A percentile compares a stretch with the other conserved stretches of the same genome.
These are phyloP conservation scores for Eubasilissa splendida DNA, from an alignment of 2,888 invertebrate genomes.

Conservation along the genomic window DNA sequence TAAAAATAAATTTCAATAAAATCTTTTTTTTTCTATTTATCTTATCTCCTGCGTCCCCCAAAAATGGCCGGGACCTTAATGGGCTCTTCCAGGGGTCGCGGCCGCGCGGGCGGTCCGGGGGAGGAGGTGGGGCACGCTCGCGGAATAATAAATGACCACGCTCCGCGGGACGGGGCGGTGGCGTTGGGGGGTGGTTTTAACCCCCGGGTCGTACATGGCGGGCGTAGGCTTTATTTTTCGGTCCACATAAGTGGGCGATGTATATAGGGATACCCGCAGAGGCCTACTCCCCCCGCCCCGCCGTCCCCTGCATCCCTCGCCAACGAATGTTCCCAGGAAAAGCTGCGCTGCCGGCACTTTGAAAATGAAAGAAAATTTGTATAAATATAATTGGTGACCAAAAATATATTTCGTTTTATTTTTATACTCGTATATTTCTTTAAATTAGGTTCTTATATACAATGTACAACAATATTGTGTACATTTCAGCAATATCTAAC, in stretches of 20 bases:
- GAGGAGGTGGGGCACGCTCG: conserved; percentile 42
- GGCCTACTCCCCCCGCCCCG: conserved; percentile 36
- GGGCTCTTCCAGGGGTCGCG: conserved; percentile 25
- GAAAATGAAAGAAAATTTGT: conserved; percentile 27
- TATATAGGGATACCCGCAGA: conserved; percentile 35
- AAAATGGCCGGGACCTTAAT: conserved; percentile 51
- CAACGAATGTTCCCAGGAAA: not conserved
- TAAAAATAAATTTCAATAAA: conserved; percentile 56
- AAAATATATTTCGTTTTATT: conserved; percentile 9
- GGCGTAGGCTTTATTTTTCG: conserved; percentile 50
- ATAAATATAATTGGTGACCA: conserved; percentile 10
- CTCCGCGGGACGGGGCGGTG: conserved; percentile 19
- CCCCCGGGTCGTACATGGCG: conserved; percentile 39
- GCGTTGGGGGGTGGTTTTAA: conserved; percentile 31
- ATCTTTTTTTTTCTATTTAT: conserved; percentile 54
- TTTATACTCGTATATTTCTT: not conserved
- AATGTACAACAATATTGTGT: too few relatives aligned
- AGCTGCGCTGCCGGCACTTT: conserved; percentile 15
- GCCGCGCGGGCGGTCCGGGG: not conserved
- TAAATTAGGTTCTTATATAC: not conserved
- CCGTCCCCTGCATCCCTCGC: not conserved
- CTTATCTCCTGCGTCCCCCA: conserved; percentile 49
- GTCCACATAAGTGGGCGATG: conserved; percentile 47
- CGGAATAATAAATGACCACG: conserved; percentile 58
- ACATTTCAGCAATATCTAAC: too few relatives aligned